These are phyloP conservation scores for Microtus richardsoni DNA, from an alignment of 2,113 vertebrate species.

Conservation along the genomic window DNA sequence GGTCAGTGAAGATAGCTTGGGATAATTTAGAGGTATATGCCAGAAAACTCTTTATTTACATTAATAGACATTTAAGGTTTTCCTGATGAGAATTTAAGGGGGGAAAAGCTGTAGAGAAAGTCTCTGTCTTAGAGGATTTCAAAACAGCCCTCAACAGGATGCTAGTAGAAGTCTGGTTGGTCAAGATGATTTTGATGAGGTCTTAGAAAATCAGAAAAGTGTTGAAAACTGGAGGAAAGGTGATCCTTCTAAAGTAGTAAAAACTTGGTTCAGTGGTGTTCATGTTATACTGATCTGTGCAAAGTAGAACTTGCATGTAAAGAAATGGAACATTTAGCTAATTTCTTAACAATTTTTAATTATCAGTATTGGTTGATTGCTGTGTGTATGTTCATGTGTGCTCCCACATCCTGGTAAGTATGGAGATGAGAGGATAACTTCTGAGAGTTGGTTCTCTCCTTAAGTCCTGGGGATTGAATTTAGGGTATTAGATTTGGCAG, in stretches of 20 bases:
- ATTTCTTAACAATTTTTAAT: background rate
- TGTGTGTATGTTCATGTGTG: background rate
- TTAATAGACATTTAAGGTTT: background rate
- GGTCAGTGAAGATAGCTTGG: background rate
- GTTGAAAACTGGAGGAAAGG: background rate
- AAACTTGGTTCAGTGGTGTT: background rate
- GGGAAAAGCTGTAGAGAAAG: background rate
- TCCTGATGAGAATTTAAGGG: background rate
- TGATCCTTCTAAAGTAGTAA: background rate
- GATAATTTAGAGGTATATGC: background rate
- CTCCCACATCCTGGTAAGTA: too few species aligned
- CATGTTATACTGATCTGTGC: background rate
- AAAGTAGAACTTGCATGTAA: background rate
- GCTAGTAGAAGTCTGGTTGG: background rate
- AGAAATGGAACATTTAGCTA: background rate
- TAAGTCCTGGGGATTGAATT: background rate
- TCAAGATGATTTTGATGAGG: background rate
- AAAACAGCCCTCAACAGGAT: background rate
- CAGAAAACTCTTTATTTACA: background rate
- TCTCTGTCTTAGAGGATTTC: background rate
- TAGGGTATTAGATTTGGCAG: background rate
- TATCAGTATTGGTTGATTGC: too few species aligned
- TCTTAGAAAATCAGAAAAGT: background rate
- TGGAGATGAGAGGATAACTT: background rate
- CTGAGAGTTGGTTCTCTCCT: background rate